Evolutionary conservation across 2,113 vertebrate genomes (phyloP), one percentile per base, ranked within the genome.

Genomic region (Hippocampus mohnikei): DNA sequence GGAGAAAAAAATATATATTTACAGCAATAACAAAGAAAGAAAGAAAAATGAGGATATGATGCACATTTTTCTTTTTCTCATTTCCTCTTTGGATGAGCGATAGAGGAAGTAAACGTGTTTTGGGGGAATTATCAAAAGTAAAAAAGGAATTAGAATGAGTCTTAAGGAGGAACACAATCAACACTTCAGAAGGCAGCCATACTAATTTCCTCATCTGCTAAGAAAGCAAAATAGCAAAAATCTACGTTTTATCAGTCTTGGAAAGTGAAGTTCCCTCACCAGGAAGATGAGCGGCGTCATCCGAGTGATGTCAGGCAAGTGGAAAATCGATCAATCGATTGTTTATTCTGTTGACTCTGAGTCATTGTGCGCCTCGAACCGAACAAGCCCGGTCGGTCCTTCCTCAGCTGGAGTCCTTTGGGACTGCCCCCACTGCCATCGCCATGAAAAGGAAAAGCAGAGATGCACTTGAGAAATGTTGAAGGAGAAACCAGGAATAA

Each of bases 41-140:
- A 48, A 59, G n/a, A 66, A 18, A 4, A 63, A 25, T 67, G 23
- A 18, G 29, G 56, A 41, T 56, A 7, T 33, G 40, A 58, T 59
- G 21, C 21, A 61, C 80, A 33, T 74, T 78, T 44, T 80, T 79
- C 63, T 69, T 55, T 60, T 25, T 48, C 55, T 85, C 72, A 82
- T 84, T 83, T 80, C 70, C 72, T 65, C 33, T 69, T 1, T 48
- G 29, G 56, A 33, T 65, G 58, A 75, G 62, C 73, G 37, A 71
- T 41, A 46, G 42, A 65, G 4, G 63, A 62, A 58, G 56, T 12
- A 33, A 74, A n/a, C 27, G 18, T 56, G 52, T 66, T 59, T 62
- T n/a, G 11, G 21, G 21, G 56, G 12, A 67, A 78, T 75, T 64
- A 69, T 15, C 10, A 44, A 44, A 44, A 58, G 8, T 8, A 12